phyloP scores from a whole-genome alignment of 2,888 invertebrate genomes.

The Drosophila anceps region DNA sequence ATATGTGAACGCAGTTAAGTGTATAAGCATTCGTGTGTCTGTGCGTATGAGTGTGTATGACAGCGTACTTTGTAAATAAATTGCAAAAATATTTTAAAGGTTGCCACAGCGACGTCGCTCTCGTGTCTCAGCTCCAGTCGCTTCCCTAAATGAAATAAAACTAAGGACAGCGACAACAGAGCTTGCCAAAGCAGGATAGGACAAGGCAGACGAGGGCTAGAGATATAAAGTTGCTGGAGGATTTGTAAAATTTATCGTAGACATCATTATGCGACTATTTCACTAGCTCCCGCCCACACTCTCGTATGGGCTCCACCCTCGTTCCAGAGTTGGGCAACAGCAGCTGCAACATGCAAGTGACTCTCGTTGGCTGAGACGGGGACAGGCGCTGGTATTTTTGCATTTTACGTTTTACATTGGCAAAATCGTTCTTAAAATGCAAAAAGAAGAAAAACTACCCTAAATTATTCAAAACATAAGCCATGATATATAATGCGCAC shows the following conservation, averaged over 20 bases:
- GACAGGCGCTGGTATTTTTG: slow-evolving; percentile 47
- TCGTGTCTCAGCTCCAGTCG: slow-evolving; percentile 8
- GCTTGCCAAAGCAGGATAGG: slow-evolving; percentile 12
- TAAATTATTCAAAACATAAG: slow-evolving; percentile 77
- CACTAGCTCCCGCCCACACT: slow-evolving; percentile 37
- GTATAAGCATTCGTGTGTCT: slow-evolving; percentile 48
- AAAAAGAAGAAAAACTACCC: slow-evolving; percentile 22
- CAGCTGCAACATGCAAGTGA: slow-evolving; percentile 63
- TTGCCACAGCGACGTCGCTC: slow-evolving; percentile 64
- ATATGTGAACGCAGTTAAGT: slow-evolving; percentile 71
- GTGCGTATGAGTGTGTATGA: slow-evolving; percentile 30
- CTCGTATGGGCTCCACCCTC: background rate
- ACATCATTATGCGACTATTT: slow-evolving; percentile 78
- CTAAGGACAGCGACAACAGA: slow-evolving; percentile 40
- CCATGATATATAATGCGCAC: slow-evolving; percentile 51
- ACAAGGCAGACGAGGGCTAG: slow-evolving; percentile 13
- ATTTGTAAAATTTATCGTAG: slow-evolving; percentile 78
- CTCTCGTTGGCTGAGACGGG: slow-evolving; percentile 18
- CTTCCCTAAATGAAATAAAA: slow-evolving; percentile 59
- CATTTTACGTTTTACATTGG: slow-evolving; percentile 74
- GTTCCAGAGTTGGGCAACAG: slow-evolving; percentile 35
- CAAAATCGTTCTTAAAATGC: slow-evolving; percentile 69
- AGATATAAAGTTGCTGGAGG: slow-evolving; percentile 59
- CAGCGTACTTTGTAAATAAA: slow-evolving; percentile 61
- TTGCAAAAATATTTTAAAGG: slow-evolving; percentile 80